Evolutionary conservation across 2,113 vertebrate genomes (phyloP), one percentile per base, ranked within the genome.

Genomic region (Serinus canaria): DNA sequence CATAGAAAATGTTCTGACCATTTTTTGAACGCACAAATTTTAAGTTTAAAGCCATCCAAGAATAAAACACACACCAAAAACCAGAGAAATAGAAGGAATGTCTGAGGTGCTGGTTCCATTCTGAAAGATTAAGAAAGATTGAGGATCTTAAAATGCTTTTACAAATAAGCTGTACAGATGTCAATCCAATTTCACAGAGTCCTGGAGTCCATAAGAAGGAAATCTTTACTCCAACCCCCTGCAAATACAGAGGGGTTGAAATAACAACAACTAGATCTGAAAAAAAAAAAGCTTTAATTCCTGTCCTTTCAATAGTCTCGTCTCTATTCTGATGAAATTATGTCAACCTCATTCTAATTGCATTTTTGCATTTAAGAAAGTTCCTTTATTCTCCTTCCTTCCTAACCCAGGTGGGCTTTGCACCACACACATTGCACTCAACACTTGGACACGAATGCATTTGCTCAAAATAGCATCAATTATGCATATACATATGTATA

Each of bases 191-290:
- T 50, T 27, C 10, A 33, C 0, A 43, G 35, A 58, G 20, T 16
- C 23, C 23, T n/a, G 7, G 18, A 28, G 15, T 33, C 27, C 27
- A 44, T 2, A 1, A 1, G 7, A 47, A 70, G 2, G 7, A 7
- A 5, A 2, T 23, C n/a, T 2, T 37, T 1, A 3, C 44, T 62
- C 33, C 55, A 68, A 3, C 16, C 11, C 14, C 3, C 10, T 12
- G 18, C 15, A 43, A 43, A 43, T 43, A 43, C 41, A 43, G 41
- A 43, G 41, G 41, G 41, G 50, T 52, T 52, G 16, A 10, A 30
- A 53, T 53, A 53, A 30, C 52, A 52, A 13, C 6, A 49, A 64
- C 49, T 7, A 12, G 2, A 37, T 14, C 18, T 17, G 16, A 27
- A 27, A 24, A 53, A 47, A 66, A 8, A 49, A 47, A 47, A 31